Evolutionary conservation across 2,797 vertebrate genomes (phyloP).

Genomic region (Ctenosaura bakeri): DNA sequence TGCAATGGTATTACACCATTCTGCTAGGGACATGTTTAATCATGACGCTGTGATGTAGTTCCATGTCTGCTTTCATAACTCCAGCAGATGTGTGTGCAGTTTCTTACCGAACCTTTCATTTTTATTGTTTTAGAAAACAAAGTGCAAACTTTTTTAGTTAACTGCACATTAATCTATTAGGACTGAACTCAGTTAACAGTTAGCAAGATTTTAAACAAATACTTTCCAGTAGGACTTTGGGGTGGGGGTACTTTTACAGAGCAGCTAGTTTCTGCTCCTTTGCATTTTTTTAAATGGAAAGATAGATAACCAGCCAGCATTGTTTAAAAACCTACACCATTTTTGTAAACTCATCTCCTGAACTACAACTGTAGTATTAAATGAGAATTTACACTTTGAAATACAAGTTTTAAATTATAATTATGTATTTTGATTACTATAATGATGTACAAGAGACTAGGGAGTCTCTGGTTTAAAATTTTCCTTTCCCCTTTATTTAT

Average conservation of each 20-base stretch:
- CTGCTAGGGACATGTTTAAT: conserved; percentile 56
- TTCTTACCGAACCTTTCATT: conserved; percentile 61
- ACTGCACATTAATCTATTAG: conserved; percentile 69
- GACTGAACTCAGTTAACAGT: conserved; percentile 72
- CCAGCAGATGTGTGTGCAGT: conserved; percentile 64
- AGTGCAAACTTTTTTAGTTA: conserved; percentile 58
- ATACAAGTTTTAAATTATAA: conserved; percentile 76
- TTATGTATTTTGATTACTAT: conserved; percentile 72
- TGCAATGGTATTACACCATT: conserved; percentile 57
- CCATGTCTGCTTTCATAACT: conserved; percentile 68
- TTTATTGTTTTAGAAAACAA: conserved; percentile 55
- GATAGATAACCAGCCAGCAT: too few species aligned
- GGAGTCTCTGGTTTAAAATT: conserved; percentile 63
- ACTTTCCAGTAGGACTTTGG: conserved; percentile 70
- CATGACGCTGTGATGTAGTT: conserved; percentile 60
- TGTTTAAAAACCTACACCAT: neutral
- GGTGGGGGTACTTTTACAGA: conserved; percentile 59
- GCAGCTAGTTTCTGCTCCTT: conserved; percentile 70
- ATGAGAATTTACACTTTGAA: conserved; percentile 75
- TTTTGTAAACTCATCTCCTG: conserved; percentile 71
- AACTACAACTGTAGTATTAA: conserved; percentile 72
- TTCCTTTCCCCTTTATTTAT: conserved; percentile 74
- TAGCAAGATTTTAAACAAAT: conserved; percentile 71
- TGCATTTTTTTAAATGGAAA: conserved; percentile 62
- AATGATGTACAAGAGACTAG: conserved; percentile 68